Conservation (phyloP, 2,113 vertebrate genomes). For the Bubo blakistoni region DNA sequence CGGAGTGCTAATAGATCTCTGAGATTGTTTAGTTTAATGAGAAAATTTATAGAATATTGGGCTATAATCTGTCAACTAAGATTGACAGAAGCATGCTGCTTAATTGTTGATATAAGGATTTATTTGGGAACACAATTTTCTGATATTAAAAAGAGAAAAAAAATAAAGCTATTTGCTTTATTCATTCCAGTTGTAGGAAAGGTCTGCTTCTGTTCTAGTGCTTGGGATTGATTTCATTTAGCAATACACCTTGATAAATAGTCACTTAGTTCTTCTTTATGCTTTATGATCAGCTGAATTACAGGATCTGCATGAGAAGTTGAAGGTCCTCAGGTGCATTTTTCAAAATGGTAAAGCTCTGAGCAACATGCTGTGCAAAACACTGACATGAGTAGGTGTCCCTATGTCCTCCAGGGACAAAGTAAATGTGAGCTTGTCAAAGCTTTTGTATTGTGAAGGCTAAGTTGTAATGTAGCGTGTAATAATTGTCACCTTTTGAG, state of each 20-base stretch:
- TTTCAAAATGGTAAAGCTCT: neutral
- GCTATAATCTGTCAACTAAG: neutral
- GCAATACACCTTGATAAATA: neutral
- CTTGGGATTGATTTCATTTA: conserved; percentile 17
- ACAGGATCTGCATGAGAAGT: neutral
- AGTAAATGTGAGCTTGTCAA: neutral
- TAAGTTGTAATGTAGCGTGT: neutral
- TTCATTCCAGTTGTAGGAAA: neutral
- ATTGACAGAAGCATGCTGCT: neutral
- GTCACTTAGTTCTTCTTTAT: neutral
- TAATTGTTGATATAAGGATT: neutral
- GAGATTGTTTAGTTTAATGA: neutral
- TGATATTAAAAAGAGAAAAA: neutral
- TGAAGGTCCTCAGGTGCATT: neutral
- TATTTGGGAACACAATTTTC: neutral
- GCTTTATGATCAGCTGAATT: neutral
- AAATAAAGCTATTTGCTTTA: neutral
- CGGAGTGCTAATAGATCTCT: neutral
- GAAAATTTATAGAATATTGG: neutral
- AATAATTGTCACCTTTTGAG: neutral
- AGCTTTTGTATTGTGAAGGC: neutral
- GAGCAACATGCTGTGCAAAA: neutral
- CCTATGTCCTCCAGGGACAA: neutral
- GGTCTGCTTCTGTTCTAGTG: neutral
- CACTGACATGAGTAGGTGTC: neutral